Evolutionary conservation across 2,888 invertebrate genomes (phyloP).

Genomic region (Amphipyra tragopoginis): DNA sequence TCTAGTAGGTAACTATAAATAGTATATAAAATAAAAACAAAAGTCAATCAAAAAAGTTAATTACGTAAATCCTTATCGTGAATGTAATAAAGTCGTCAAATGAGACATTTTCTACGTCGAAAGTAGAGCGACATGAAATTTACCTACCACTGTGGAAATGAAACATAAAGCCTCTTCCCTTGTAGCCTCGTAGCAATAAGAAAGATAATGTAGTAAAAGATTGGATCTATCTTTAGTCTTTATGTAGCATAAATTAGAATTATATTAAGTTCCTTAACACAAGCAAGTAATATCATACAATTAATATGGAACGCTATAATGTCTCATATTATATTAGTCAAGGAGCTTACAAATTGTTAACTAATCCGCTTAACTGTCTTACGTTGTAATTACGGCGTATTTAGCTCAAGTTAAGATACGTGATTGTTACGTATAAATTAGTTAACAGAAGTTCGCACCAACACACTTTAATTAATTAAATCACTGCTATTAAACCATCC

Average conservation of each 20-base stretch:
- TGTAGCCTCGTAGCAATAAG: conserved; percentile 17
- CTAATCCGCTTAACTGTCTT: conserved; percentile 33
- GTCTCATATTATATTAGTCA: conserved; percentile 10
- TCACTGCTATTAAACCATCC: not conserved
- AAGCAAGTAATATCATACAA: conserved; percentile 23
- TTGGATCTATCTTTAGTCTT: conserved; percentile 14
- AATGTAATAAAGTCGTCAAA: conserved; percentile 17
- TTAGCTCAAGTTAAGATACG: conserved; percentile 12
- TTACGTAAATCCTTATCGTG: conserved; percentile 8
- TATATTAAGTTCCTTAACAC: conserved; percentile 17
- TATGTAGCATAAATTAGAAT: conserved; percentile 19
- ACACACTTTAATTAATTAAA: conserved; percentile 13
- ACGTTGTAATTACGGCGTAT: conserved; percentile 24
- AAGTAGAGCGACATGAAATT: conserved; percentile 36
- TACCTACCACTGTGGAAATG: conserved; percentile 36
- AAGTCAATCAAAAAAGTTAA: not conserved
- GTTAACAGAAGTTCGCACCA: conserved; percentile 12
- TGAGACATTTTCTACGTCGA: conserved; percentile 23
- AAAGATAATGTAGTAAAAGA: conserved; percentile 25
- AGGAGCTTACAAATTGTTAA: conserved; percentile 33
- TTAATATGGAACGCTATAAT: conserved; percentile 24
- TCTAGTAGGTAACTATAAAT: conserved; percentile 8
- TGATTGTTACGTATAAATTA: conserved; percentile 20
- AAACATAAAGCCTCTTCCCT: conserved; percentile 36
- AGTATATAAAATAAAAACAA: conserved; percentile 10